Base-by-base conservation (phyloP, 2,888 invertebrate species). In the Drosophila niveifrons region DNA sequence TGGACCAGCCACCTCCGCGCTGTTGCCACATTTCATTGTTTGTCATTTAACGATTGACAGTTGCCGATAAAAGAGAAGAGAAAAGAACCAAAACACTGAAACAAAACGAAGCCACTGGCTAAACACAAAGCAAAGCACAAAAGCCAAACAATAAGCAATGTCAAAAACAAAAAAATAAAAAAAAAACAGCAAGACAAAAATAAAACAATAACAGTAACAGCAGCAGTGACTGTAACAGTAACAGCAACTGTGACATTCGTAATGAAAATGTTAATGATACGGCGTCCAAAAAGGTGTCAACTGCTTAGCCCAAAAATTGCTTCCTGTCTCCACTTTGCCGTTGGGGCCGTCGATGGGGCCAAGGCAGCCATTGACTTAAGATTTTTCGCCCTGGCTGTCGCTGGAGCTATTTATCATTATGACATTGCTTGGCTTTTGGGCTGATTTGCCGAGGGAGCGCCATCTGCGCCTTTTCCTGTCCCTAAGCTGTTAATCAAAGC, bases 31-130 rank as follows among this genome's bases (percentile, higher is more conserved):
- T 84, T 88, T 84, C 88, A 84, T 82, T 89, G 87, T 89, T 84
- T 89, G 89, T 84, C 86, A 82, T 82, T 89, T 82, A 89, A 74
- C 89, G 86, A 86, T 86, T 86, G 89, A 89, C 89, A 86, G 86
- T 66, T 75, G 66, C 66, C 72, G 89, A 88, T 86, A 84, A 70
- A 72, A 67, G 23, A 23, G 23, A 23, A 67, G 56, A 18, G 31
- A 48, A 36, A 15, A 39, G 28, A 39, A 43, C 17, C 31, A 61
- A 56, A 55, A 48, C 15, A 39, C 6, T 23, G 23, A 65, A 66
- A 44, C 31, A 48, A 65, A 62, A 61, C 56, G 47, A 36, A 67
- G 53, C 11, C 41, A 47, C 59, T 72, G 36, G 31, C 31, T 58
- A 68, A 66, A 69, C 23, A 58, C 53, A 66, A 58, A 56, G 56